Evolutionary conservation across 2,113 vertebrate species (phyloP), one percentile per base, ranked within the genome.

Genomic region (Phoxinus phoxinus): DNA sequence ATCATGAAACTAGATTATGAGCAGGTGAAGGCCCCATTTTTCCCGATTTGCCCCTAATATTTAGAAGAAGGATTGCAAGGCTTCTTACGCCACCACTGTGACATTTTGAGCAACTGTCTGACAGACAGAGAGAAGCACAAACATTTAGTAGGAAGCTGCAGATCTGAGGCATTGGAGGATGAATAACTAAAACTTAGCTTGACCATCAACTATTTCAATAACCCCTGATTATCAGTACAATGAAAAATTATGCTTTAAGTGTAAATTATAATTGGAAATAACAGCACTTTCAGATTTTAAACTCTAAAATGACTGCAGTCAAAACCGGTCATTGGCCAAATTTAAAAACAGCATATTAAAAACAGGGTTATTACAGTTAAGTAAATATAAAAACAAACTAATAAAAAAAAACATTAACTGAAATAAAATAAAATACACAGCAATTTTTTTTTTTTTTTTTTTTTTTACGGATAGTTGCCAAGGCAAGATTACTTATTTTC

Each of bases 1-100:
- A 95, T 99, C 95, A 97, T 97, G 97, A 95, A 95, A 88, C 46
- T 99, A 81, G 98, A 99, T 95, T 95, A 97, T 0, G 98, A 99
- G 87, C 97, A 99, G 98, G 98, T 97, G 79, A 89, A 85, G 83
- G 73, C 53, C 53, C 53, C 56, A 77, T 61, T 76, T 74, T 73
- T 83, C 35, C 61, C 73, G 13, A 25, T n/a, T 83, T 85, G 71
- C 69, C 83, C 83, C 74, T 51, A 27, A 44, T 76, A 67, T 82
- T 77, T 65, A 46, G 61, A 76, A 85, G 78, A 85, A 69, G 10
- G 44, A 88, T 75, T 32, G 81, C 35, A 5, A 44, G 30, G 80
- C 30, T 3, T 53, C 32, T 51, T 46, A 21, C 15, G 32, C 30
- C 21, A 84, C 21, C n/a, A 46, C 80, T 73, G 59, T 88, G 84